Conservation (phyloP, 2,113 vertebrate genomes). For the Ammodytes dubius region DNA sequence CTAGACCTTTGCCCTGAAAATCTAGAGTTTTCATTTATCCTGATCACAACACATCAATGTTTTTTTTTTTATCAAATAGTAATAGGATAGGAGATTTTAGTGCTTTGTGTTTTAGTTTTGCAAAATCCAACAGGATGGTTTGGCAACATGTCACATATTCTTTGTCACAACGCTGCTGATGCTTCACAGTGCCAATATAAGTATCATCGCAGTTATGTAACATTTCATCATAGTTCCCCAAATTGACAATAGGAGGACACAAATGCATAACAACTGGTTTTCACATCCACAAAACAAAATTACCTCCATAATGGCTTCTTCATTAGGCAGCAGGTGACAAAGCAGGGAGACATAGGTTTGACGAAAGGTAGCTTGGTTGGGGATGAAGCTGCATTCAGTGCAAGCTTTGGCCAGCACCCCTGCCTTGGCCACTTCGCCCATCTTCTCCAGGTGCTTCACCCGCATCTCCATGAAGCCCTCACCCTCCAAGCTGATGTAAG, state of each 20-base stretch:
- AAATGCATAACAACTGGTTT: not conserved
- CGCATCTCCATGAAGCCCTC: slow-evolving; percentile 97
- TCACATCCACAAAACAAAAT: not conserved
- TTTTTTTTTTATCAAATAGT: too few species aligned
- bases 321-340: slow-evolving; percentile 93
- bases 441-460: slow-evolving; percentile 97
- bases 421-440: slow-evolving; percentile 93
- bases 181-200: not conserved
- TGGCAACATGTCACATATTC: not conserved
- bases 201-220: not conserved
- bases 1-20: too few species aligned
- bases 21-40: too few species aligned
- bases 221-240: not conserved
- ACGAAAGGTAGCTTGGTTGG: slow-evolving; percentile 91
- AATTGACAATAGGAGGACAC: not conserved
- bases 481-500: slow-evolving; percentile 94
- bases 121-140: not conserved
- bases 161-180: not conserved
- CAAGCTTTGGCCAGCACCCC: slow-evolving; percentile 93
- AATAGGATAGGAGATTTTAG: not conserved
- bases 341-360: slow-evolving; percentile 94
- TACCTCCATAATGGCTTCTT: slow-evolving; percentile 97
- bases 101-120: not conserved
- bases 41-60: too few species aligned
- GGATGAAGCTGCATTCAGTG: slow-evolving; percentile 89